phyloP scores from a whole-genome alignment of 2,888 invertebrate species.

The Apamea epomidion region DNA sequence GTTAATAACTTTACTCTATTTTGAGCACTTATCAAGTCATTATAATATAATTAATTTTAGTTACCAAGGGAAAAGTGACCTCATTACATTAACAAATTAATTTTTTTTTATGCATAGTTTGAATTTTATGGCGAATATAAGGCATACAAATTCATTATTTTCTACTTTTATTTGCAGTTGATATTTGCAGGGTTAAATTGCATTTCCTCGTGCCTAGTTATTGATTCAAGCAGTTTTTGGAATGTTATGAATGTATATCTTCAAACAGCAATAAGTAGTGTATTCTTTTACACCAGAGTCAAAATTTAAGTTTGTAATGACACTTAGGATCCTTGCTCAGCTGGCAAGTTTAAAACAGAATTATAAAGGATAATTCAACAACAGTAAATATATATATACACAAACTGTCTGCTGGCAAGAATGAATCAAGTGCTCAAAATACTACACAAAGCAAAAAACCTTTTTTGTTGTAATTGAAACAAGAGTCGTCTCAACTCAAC shows the following conservation, averaged over 20 bases:
- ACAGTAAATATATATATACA: neutral
- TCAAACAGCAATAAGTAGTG: neutral
- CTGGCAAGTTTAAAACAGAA: neutral
- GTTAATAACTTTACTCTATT: neutral
- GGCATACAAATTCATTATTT: conserved; percentile 3
- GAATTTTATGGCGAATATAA: conserved; percentile 8
- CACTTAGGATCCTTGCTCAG: neutral
- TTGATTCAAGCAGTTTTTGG: neutral
- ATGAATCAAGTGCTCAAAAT: neutral
- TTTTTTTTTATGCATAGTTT: neutral
- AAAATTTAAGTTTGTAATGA: neutral
- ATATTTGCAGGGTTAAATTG: neutral
- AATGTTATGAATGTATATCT: neutral
- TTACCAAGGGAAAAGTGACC: conserved; percentile 28
- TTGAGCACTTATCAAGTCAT: conserved; percentile 2
- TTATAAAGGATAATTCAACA: neutral
- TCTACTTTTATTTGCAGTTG: neutral
- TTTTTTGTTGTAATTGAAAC: conserved; percentile 29
- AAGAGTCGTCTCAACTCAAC: conserved; percentile 27
- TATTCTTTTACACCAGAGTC: neutral
- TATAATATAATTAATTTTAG: neutral
- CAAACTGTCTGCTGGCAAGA: neutral
- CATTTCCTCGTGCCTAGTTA: neutral
- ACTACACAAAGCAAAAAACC: conserved; percentile 11
- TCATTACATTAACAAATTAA: conserved; percentile 4